Evolutionary conservation across 2,797 vertebrate species (phyloP), one percentile per base, ranked within the genome.

Genomic region (Hoplostethus mediterraneus): DNA sequence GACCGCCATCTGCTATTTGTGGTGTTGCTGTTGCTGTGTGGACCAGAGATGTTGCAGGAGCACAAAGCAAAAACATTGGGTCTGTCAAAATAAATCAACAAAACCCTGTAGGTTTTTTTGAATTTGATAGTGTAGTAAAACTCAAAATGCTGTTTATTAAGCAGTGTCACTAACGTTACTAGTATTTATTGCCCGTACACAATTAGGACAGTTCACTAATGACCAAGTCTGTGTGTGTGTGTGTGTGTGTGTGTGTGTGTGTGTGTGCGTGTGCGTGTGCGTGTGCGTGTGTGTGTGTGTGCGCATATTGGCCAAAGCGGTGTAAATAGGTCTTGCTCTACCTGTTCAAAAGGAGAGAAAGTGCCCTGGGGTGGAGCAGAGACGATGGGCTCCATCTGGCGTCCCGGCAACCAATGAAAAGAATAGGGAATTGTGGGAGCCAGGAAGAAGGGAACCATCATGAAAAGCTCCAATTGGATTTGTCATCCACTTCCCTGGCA

Each of bases 1-100:
- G 94, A 93, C 84, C 82, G 82, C 95, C 96, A 96, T 96, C 95
- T 97, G 96, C 73, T 87, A 63, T 85, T 74, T 87, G 78, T 56
- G 71, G 49, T 42, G 75, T 25, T 80, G 57, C 71, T 67, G 76
- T 51, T 69, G 79, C 74, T 38, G 68, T 60, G 28, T n/a, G 70
- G 53, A 77, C 65, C 21, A 45, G 56, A 70, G 36, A 77, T 79
- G 51, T 52, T 80, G 62, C 55, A 48, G 54, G 14, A 82, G 56
- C 51, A 57, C 73, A 69, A 82, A 73, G 61, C 42, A 61, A 75
- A 67, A 12, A 7, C 36, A 31, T 40, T 30, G 7, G 12, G 21
- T 58, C 74, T 64, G 52, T 77, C 57, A 28, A 36, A 70, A 45
- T 7, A 52, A 71, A 58, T 62, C 36, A 84, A 79, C 52, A 60